Evolutionary conservation across 30 jellyfish, hydroid and myxozoan genomes (phyloP).

Genomic region (Hydractinia symbiolongicarpus): DNA sequence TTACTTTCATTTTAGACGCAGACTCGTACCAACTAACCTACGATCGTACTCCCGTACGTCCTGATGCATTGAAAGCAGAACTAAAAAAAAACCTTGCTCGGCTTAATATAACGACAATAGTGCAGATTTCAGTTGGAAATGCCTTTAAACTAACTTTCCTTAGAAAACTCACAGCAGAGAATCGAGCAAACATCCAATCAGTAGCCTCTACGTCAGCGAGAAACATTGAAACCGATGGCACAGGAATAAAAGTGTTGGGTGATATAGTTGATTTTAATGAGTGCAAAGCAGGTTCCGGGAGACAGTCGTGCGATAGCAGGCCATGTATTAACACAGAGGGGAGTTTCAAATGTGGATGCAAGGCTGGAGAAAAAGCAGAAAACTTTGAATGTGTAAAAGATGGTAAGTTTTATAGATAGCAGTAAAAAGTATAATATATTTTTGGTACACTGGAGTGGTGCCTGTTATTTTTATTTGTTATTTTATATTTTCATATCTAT

Average conservation of each 20-base stretch:
- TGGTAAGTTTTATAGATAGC: not conserved
- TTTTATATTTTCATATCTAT: no score
- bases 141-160: conserved; percentile 2
- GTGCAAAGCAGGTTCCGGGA: conserved; percentile 5
- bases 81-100: not conserved
- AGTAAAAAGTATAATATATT: not conserved
- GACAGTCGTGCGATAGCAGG: conserved; percentile 5
- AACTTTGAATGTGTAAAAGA: not conserved
- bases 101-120: not conserved
- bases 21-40: conserved; percentile 7
- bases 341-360: conserved; percentile 16
- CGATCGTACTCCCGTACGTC: not conserved
- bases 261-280: conserved; percentile 10
- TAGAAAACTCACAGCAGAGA: not conserved
- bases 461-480: no score
- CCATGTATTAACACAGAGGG: conserved; percentile 15
- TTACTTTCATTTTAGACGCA: conserved; percentile 16
- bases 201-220: not conserved
- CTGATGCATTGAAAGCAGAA: not conserved
- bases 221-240: conserved; percentile 4
- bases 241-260: not conserved
- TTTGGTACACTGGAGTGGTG: not conserved
- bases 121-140: conserved; percentile 3
- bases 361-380: not conserved
- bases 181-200: not conserved